Evolutionary conservation across 1,140 invertebrate species (phyloP), one percentile per base, ranked within the genome.

Genomic region (Diorhabda sublineata): DNA sequence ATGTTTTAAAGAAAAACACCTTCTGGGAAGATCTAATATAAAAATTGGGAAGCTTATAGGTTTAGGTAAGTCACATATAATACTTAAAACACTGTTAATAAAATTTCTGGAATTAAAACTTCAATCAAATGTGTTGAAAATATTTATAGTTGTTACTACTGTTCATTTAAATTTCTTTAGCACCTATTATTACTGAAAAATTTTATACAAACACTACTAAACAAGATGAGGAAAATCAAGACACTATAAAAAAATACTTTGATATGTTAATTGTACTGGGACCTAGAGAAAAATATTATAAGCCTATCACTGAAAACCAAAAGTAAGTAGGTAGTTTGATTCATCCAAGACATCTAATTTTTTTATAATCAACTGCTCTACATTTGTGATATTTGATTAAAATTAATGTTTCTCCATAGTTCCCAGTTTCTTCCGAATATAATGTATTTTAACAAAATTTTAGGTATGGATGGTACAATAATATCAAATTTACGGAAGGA

Each of bases 391-490:
- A 26, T 26, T 26, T 26, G 26, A 26, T 26, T 26, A 26, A 26
- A 26, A 26, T 26, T 1, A 26, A 26, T 26, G 26, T 26, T 1
- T 26, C 26, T 26, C 1, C 26, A 26, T 26, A 26, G 1, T 26
- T 26, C 26, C 26, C 26, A 26, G 26, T 26, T 2, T 26, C 26
- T 26, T 26, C 26, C 1, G 1, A 26, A 26, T 26, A 26, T 26
- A 26, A 26, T 26, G 26, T 26, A 26, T 26, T 26, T 26, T 26
- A 26, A 26, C 26, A 26, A 26, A 1, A 62, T 75, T 74, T 56
- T 66, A 82, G 81, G 67, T 82, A 82, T 76, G 81, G 81, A 6
- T 82, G 80, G 80, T 81, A 80, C 71, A 73, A 80, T 61, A 68
- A 66, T 41, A 61, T 73, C 2, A 67, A 71, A 58, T 73, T 80